Base-by-base conservation (phyloP, 2,888 invertebrate species). In the Caenorhabditis sp. region DNA sequence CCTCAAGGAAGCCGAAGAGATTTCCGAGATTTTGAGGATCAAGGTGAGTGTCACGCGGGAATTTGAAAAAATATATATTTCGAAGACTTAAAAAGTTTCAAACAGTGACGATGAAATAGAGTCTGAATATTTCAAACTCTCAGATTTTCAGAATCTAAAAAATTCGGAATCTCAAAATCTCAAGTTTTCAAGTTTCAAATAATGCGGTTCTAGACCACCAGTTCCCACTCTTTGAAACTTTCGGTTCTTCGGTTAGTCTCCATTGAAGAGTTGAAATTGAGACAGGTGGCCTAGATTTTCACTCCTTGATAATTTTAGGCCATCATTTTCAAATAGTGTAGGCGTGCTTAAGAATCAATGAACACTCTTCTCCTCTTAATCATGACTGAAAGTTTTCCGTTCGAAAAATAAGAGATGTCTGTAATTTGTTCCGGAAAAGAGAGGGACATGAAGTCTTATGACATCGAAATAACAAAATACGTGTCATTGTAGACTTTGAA, bases 21-120 rank as follows among this genome's bases (percentile, higher is more conserved):
- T 59, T 26, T 64, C 70, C 3, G 81, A 81, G 59, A 72, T 69
- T 49, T 56, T 81, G 44, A 61, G 81, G 51, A 81, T 81, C 28
- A 81, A 81, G 75, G 81, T 81, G 51, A 66, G 79, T 1, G 14
- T 14, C 6, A 10, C 7, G 22, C 19, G 54, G 14, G 10, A 1
- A 51, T 51, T 22, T 14, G 26, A 26, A 12, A 54, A 54, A 24
- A 10, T n/a, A n/a, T n/a, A n/a, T n/a, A n/a, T n/a, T n/a, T n/a
- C n/a, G n/a, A n/a, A n/a, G n/a, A n/a, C n/a, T n/a, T n/a, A n/a
- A n/a, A n/a, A n/a, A n/a, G n/a, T n/a, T n/a, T n/a, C n/a, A n/a
- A n/a, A n/a, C n/a, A n/a, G n/a, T n/a, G n/a, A n/a, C n/a, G n/a
- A n/a, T n/a, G n/a, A n/a, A n/a, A n/a, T n/a, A n/a, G n/a, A n/a